phyloP scores from a whole-genome alignment of 2,888 invertebrate genomes.

The Papilio demoleus region DNA sequence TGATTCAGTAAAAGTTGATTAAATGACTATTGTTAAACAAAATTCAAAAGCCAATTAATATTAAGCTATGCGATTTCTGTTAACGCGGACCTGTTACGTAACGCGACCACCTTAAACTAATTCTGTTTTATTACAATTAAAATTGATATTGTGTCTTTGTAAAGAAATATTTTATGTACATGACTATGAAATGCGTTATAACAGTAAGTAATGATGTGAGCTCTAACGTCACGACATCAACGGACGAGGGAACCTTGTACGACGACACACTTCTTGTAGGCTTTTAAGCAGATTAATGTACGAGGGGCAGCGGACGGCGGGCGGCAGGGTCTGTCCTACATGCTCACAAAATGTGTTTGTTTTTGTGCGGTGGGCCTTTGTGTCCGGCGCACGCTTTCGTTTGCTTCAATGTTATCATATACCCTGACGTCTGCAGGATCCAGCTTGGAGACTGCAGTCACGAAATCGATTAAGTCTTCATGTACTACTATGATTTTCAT shows the following conservation, averaged over 20 bases:
- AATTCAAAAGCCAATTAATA: not conserved
- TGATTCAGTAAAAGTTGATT: not conserved
- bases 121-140: conserved; percentile 16
- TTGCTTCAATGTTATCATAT: conserved; percentile 13
- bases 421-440: not conserved
- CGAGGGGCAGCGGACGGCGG: not conserved
- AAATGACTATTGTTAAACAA: not conserved
- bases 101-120: not conserved
- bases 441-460: not conserved
- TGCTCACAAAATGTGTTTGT: not conserved
- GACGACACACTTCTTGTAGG: conserved; percentile 8
- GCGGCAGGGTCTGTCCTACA: not conserved
- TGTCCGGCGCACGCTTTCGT: not conserved
- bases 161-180: too few species aligned
- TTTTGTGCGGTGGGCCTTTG: conserved; percentile 17
- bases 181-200: not conserved
- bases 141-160: too few species aligned
- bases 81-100: too few species aligned
- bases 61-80: not conserved
- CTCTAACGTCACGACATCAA: not conserved
- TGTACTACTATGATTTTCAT: too few species aligned
- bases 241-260: not conserved
- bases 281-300: conserved; percentile 22
- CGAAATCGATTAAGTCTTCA: too few species aligned
- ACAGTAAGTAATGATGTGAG: not conserved